A percentile compares a stretch with the other conserved stretches of the same genome.
phyloP scores from a whole-genome alignment of 2,797 vertebrate species.

The Malurus leucopterus region DNA sequence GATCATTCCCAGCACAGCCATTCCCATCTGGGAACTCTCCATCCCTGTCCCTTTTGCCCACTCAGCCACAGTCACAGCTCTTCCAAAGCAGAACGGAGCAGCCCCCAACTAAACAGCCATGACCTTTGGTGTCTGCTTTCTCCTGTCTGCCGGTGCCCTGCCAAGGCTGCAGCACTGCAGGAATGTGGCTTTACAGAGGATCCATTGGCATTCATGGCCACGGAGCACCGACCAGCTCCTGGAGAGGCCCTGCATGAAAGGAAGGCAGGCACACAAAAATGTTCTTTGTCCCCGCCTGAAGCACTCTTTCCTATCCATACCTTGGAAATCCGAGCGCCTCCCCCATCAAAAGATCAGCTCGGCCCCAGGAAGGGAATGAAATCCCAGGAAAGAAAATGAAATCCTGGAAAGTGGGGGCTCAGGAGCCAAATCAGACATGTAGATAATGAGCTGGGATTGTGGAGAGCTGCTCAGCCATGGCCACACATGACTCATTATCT shows the following conservation, averaged over 20 bases:
- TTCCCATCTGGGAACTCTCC: conserved; percentile 2
- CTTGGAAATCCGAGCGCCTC: not conserved
- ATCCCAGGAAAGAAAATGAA: conserved; percentile 44
- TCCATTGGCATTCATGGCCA: conserved; percentile 27
- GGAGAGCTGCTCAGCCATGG: conserved; percentile 39
- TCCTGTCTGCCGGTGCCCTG: not conserved
- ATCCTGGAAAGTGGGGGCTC: conserved; percentile 4
- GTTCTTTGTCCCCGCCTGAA: conserved; percentile 15
- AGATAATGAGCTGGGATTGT: conserved; percentile 57
- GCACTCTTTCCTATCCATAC: not conserved
- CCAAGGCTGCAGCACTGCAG: conserved; percentile 29
- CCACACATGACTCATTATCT: conserved; percentile 56
- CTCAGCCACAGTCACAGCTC: conserved; percentile 14
- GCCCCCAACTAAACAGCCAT: not conserved
- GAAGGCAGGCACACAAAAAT: not conserved
- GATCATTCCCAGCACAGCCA: accelerated
- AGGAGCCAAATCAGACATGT: conserved; percentile 45
- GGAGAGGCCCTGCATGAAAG: conserved; percentile 6
- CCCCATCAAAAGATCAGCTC: not conserved
- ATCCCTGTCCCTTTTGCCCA: not conserved
- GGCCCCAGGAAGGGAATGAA: conserved; percentile 13
- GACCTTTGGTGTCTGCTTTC: not conserved
- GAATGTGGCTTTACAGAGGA: conserved; percentile 8
- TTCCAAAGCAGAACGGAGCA: not conserved
- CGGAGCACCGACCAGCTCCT: not conserved